phyloP scores from a whole-genome alignment of 2,113 vertebrate species.

The Dicerorhinus sumatrensis region DNA sequence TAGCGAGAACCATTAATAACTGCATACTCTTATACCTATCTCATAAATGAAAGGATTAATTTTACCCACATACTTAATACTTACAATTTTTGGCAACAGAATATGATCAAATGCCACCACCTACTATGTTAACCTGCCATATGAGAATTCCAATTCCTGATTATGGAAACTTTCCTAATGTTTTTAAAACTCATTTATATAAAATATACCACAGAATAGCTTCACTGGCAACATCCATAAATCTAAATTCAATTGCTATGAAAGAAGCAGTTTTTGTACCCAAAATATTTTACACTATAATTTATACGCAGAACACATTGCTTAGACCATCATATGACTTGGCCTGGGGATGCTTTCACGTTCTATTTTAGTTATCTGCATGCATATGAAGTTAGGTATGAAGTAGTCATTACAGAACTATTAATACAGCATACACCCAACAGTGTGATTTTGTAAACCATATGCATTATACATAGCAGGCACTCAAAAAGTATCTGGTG shows the following conservation, averaged over 20 bases:
- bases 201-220: not conserved
- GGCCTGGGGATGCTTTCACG: not conserved
- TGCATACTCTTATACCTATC: constrained; percentile 31
- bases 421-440: not conserved
- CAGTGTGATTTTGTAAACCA: not conserved
- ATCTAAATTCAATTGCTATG: not conserved
- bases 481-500: not conserved
- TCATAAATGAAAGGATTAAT: constrained; percentile 71
- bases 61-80: constrained; percentile 77
- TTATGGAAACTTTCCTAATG: not conserved
- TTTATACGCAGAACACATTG: not conserved
- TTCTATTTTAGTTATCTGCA: not conserved
- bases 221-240: not conserved
- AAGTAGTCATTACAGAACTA: constrained; percentile 18
- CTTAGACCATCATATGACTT: not conserved
- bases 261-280: not conserved
- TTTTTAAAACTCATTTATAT: constrained; percentile 50
- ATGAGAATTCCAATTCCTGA: constrained; percentile 37
- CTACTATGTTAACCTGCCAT: not conserved
- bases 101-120: constrained; percentile 63
- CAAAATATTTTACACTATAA: not conserved
- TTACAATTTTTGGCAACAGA: constrained; percentile 63
- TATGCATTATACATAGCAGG: not conserved
- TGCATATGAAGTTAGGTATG: not conserved
- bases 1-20: constrained; percentile 49